A percentile compares a stretch with the other conserved stretches of the same genome.
Conservation (phyloP, 1,140 invertebrate species). For the Drosophila kurseongensis region DNA sequence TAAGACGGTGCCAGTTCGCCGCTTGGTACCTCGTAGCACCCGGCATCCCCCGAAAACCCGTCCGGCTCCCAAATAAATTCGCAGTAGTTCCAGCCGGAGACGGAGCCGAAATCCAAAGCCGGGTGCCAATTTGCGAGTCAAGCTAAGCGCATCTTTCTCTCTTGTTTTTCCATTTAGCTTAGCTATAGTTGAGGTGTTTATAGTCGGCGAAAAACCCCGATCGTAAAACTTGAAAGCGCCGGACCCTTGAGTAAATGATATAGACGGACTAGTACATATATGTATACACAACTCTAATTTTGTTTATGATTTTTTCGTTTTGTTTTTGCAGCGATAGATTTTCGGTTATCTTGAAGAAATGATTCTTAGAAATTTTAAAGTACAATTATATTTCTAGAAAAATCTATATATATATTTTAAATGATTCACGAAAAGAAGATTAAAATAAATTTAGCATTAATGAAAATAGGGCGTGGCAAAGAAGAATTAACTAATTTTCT, state of each 20-base stretch:
- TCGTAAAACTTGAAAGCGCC: constrained; percentile 22
- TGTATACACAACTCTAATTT: not conserved
- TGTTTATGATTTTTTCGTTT: not conserved
- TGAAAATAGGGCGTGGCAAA: too few species aligned
- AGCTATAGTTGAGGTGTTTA: constrained; percentile 20
- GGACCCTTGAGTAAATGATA: constrained; percentile 7
- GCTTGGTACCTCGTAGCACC: constrained; percentile 55
- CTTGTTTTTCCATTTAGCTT: constrained; percentile 12
- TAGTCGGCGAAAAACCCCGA: constrained; percentile 25
- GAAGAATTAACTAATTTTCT: too few species aligned
- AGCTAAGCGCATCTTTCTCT: constrained; percentile 44
- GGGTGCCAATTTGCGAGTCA: constrained; percentile 47
- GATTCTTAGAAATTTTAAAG: too few species aligned
- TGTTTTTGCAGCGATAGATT: not conserved
- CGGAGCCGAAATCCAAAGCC: constrained; percentile 36
- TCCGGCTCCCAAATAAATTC: constrained; percentile 16
- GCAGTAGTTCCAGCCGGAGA: constrained; percentile 46
- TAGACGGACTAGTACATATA: not conserved
- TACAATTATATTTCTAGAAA: too few species aligned
- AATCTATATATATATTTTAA: too few species aligned
- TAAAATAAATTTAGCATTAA: too few species aligned
- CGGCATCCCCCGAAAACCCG: constrained; percentile 23
- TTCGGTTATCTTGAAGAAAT: too few species aligned
- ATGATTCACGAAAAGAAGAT: too few species aligned
- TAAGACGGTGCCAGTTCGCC: constrained; percentile 62